These are phyloP conservation scores for Zaprionus bogoriensis DNA, from an alignment of 2,888 invertebrate genomes.

Conservation along the genomic window DNA sequence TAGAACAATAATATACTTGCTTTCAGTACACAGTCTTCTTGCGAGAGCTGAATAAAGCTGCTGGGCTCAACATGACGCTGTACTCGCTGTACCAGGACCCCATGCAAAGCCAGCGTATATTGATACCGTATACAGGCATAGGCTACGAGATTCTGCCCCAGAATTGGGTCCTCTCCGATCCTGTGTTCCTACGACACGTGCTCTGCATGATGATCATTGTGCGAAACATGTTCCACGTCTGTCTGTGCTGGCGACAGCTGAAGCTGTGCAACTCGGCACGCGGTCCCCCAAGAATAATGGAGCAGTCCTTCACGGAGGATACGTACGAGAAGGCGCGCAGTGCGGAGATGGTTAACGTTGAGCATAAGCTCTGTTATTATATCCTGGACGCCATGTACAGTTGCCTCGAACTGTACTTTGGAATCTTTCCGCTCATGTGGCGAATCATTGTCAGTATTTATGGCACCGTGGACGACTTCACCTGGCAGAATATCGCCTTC, in stretches of 20 bases:
- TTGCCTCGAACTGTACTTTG: conserved; percentile 42
- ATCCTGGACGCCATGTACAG: conserved; percentile 44
- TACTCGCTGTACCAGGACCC: conserved; percentile 47
- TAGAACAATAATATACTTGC: too few species aligned
- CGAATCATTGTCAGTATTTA: conserved; percentile 20
- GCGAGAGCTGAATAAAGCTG: too few species aligned
- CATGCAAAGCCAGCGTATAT: conserved; percentile 36
- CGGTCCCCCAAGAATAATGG: conserved; percentile 13
- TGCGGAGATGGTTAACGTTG: conserved; percentile 27
- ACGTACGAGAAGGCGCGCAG: conserved; percentile 26
- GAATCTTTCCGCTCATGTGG: conserved; percentile 42
- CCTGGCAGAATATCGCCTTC: conserved; percentile 57
- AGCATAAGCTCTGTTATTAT: conserved; percentile 12
- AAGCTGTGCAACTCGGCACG: background rate
- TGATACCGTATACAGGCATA: conserved; percentile 4
- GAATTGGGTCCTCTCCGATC: conserved; percentile 9
- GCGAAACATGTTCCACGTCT: conserved; percentile 31
- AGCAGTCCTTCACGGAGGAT: conserved; percentile 1
- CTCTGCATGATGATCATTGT: conserved; percentile 32
- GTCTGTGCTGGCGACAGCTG: conserved; percentile 53
- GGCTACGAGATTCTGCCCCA: conserved; percentile 25
- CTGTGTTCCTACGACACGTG: conserved; percentile 49
- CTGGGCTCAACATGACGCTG: background rate
- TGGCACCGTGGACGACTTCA: conserved; percentile 23
- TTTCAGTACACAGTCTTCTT: too few species aligned